Evolutionary conservation across 1,140 invertebrate species (phyloP).

Genomic region (Nasonia longicornis): DNA sequence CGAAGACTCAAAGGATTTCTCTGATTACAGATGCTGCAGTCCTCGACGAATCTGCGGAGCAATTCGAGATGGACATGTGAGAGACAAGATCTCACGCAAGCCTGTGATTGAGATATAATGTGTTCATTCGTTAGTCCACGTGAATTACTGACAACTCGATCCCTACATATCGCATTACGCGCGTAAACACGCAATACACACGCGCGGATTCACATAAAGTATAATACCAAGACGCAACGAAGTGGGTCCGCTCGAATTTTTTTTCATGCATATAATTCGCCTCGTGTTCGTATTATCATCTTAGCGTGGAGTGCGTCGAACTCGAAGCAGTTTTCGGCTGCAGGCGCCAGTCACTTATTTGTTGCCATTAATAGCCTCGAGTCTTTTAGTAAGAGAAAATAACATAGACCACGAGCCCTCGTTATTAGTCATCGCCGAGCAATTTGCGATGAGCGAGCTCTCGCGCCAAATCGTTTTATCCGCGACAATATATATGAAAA

Average conservation of each 20-base stretch:
- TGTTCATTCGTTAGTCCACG: constrained; percentile 46
- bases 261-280: constrained; percentile 9
- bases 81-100: constrained; percentile 25
- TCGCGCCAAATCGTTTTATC: neutral
- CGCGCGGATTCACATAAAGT: neutral
- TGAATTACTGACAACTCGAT: constrained; percentile 25
- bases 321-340: constrained; percentile 20
- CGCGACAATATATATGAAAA: neutral
- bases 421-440: neutral
- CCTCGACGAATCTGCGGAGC: constrained; percentile 59
- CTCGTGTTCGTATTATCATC: neutral
- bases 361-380: constrained; percentile 26
- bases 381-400: constrained; percentile 22
- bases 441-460: neutral
- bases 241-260: neutral
- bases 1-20: neutral
- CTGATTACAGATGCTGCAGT: constrained; percentile 54
- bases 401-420: neutral
- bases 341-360: constrained; percentile 1
- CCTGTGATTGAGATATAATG: constrained; percentile 50
- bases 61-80: constrained; percentile 65
- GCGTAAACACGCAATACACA: neutral
- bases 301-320: neutral
- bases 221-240: neutral
- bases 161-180: constrained; percentile 19